Evolutionary conservation across 2,797 vertebrate species (phyloP), one percentile per base, ranked within the genome.

Genomic region (Sebastiscus tertius): DNA sequence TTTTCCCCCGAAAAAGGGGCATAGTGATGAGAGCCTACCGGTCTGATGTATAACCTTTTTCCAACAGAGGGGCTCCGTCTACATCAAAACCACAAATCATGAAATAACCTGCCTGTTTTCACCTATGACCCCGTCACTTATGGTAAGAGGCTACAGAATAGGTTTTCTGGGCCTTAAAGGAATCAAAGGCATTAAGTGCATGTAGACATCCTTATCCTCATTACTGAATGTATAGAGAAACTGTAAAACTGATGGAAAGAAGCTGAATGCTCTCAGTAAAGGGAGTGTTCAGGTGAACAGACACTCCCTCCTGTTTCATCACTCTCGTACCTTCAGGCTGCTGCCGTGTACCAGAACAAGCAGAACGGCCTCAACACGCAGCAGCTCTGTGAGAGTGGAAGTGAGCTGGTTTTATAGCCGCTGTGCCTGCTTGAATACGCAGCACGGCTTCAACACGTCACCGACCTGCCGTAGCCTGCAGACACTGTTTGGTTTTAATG

Each of bases 271-370:
- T 29, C 16, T 60, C n/a, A 5, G 27, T 8, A 11, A 13, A 59
- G 24, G 18, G 22, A 29, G 29, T 3, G 65, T 26, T 46, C 39
- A 62, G 69, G 55, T 69, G 66, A 84, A 16, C 29, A 24, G 36
- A 29, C 27, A 24, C 2, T 81, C 36, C 56, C 24, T 75, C 60
- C 42, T 3, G 71, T 81, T 74, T 63, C 61, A 84, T 73, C 80
- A 34, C 64, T 26, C 8, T 11, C 1, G n/a, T 33, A n/a, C 60
- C 78, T 81, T 64, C 60, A 61, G 80, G 82, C 81, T 62, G 59
- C 55, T 71, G 80, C 33, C 54, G 24, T 2, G 67, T 26, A 31
- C 56, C 56, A 56, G 11, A 77, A 83, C 63, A 31, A 72, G 42
- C 76, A 61, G 65, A 16, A 13, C 16, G 26, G 74, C 29, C 66